phyloP scores from a whole-genome alignment of 2,888 invertebrate genomes.

The Thymelicus lineola region DNA sequence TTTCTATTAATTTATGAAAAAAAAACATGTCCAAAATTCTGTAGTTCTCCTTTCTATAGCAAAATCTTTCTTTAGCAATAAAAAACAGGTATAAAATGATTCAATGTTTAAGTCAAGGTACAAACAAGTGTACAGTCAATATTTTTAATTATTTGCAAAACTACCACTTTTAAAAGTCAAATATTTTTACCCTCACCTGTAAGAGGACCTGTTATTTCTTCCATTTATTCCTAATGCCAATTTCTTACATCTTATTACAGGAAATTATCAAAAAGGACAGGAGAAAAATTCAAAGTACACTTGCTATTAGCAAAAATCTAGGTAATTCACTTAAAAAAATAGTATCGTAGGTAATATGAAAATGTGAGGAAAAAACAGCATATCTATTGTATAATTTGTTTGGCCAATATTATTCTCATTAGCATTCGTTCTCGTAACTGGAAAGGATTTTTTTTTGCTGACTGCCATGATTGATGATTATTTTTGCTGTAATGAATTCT shows the following conservation, averaged over 20 bases:
- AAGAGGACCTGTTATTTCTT: no score
- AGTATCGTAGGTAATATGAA: conserved; percentile 11
- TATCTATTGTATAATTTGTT: conserved; percentile 23
- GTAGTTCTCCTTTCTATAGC: no score
- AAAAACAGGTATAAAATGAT: no score
- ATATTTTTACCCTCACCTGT: no score
- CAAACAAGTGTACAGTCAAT: background rate
- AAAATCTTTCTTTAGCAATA: no score
- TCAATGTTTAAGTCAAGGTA: no score
- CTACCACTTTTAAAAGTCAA: no score
- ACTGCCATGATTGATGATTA: conserved; percentile 16
- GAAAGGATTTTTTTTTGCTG: conserved; percentile 18
- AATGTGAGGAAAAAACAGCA: conserved; percentile 7
- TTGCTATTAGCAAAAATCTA: conserved; percentile 7
- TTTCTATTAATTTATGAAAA: no score
- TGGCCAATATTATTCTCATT: conserved; percentile 21
- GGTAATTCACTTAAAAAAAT: background rate
- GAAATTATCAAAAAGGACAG: background rate
- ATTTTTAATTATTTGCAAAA: background rate
- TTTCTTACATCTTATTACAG: no score
- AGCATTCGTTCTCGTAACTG: conserved; percentile 17
- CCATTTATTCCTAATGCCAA: background rate
- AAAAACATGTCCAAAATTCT: no score
- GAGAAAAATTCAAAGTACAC: background rate
- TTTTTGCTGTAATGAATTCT: conserved; percentile 26